Evolutionary conservation across 2,113 vertebrate genomes (phyloP).

Genomic region (Isichthys henryi): DNA sequence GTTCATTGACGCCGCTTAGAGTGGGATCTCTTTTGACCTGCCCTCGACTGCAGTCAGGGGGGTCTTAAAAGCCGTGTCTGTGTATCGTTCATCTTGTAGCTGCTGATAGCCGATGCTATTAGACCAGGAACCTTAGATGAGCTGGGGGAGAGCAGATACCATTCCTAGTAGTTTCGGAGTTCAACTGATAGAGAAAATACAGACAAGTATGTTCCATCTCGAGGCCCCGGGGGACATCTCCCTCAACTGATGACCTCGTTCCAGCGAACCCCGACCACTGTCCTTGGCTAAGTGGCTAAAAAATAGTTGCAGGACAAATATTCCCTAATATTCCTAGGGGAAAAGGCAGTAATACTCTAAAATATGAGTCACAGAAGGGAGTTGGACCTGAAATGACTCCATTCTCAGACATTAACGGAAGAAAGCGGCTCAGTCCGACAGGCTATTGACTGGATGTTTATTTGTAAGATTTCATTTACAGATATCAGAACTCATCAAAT

Average conservation of each 20-base stretch:
- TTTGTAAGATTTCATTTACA: constrained; percentile 20
- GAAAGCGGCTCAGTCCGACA: constrained; percentile 5
- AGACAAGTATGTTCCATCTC: neutral
- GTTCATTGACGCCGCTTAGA: neutral
- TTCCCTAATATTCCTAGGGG: neutral
- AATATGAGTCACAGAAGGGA: neutral
- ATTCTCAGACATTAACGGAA: constrained; percentile 3
- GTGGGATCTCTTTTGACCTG: neutral
- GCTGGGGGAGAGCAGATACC: neutral
- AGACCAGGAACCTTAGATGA: neutral
- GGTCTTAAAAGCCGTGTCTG: neutral
- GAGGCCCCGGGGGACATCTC: neutral
- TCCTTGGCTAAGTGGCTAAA: neutral
- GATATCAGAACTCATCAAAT: constrained; percentile 21
- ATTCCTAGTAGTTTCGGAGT: neutral
- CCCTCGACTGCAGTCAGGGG: neutral
- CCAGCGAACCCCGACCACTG: neutral
- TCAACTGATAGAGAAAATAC: neutral
- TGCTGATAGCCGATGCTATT: neutral
- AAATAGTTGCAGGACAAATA: neutral
- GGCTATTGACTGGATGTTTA: constrained; percentile 10
- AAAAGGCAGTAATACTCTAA: constrained; percentile 8
- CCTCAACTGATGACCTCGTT: neutral
- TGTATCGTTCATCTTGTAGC: neutral
- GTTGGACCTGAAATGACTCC: neutral